Evolutionary conservation across 2,888 invertebrate genomes (phyloP), one percentile per base, ranked within the genome.

Genomic region (Ephialtes manifestator): DNA sequence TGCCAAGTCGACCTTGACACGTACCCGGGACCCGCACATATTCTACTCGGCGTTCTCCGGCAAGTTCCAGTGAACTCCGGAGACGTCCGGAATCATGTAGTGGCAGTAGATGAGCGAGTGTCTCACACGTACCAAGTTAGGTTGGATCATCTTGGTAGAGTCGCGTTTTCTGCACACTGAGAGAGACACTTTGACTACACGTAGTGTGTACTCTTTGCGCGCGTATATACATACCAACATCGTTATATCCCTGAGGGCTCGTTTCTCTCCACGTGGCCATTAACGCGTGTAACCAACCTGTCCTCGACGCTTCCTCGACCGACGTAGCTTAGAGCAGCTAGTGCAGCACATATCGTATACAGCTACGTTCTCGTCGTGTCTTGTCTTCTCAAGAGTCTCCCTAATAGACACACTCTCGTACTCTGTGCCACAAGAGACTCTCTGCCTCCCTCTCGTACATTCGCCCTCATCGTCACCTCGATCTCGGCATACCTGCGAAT

Each of bases 391-490:
- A 39, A 76, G 70, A 58, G 24, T 24, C 24, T 24, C 24, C 24
- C 24, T 76, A 81, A 81, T 70, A 76, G 81, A 81, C 70, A 76
- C 81, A n/a, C 46, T 46, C 31, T 70, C 20, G 35, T 51, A 53
- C 68, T 60, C 39, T 13, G 13, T 28, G 35, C 18, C 5, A 48
- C 28, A 20, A 48, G 11, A 43, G 46, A 28, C 35, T 24, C 39
- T 24, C 60, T 20, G 43, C 10, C 67, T 35, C 60, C 15, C 48
- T 43, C 48, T 43, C 11, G 35, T 63, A 28, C 11, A 24, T 39
- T 39, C 39, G 24, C 20, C 13, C 75, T 75, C 51, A 39, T 68
- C 48, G 39, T 75, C 60, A 51, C 75, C 58, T 60, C 68, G 60
- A 60, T 51, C 39, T 35, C 18, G 5, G 35, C 11, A 53, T 63